phyloP scores from a whole-genome alignment of 2,797 vertebrate species.

The Synanceia verrucosa region DNA sequence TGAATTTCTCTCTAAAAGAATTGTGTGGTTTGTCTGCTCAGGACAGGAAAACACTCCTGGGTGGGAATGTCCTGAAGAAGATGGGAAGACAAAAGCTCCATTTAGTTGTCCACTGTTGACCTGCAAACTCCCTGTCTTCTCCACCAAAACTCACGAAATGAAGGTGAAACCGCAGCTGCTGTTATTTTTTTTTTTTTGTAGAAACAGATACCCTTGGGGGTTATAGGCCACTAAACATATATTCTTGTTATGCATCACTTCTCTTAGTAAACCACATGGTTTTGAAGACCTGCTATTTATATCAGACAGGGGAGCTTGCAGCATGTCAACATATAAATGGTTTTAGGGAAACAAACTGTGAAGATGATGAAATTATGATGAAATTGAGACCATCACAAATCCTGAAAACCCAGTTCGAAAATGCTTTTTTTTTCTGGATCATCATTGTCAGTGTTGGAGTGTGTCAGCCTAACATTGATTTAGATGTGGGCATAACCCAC shows the following conservation, averaged over 20 bases:
- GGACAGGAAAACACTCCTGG: constrained; percentile 91
- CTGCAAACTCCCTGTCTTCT: constrained; percentile 85
- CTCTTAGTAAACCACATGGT: not conserved
- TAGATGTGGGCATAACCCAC: not conserved
- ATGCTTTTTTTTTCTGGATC: not conserved
- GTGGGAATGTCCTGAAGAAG: constrained; percentile 89
- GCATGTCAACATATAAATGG: not conserved
- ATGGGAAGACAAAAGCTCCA: constrained; percentile 84
- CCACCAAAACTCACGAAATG: constrained; percentile 79
- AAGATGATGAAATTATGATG: constrained; percentile 11
- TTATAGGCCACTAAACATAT: not conserved
- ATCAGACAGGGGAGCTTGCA: not conserved
- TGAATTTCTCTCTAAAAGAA: too few relatives aligned
- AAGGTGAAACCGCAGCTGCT: constrained; percentile 80
- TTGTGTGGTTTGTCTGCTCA: constrained; percentile 47
- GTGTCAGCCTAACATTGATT: too few relatives aligned
- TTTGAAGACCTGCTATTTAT: not conserved
- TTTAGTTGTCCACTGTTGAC: constrained; percentile 88
- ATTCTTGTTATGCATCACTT: not conserved
- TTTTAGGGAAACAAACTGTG: not conserved
- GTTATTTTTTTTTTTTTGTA: too few relatives aligned
- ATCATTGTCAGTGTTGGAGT: not conserved
- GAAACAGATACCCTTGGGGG: too few relatives aligned
- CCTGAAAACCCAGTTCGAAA: not conserved
- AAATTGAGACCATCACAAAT: constrained; percentile 11